phyloP scores from a whole-genome alignment of 2,888 invertebrate genomes.

The Cerastoderma edule region DNA sequence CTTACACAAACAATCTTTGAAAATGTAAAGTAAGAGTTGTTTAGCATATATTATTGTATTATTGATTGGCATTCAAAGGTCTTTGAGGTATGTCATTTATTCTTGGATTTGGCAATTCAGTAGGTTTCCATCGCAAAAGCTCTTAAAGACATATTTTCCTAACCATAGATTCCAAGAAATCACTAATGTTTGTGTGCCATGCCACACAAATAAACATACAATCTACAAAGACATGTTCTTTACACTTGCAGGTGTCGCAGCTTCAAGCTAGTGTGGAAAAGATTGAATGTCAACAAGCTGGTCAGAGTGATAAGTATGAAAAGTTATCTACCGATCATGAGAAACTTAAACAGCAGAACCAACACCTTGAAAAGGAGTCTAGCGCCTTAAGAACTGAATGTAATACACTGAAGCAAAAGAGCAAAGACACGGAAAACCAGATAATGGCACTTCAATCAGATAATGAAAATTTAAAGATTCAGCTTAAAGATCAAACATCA shows the following conservation, averaged over 20 bases:
- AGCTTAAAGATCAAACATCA: conserved; percentile 50
- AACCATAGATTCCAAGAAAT: too few relatives aligned
- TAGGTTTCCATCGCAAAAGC: too few relatives aligned
- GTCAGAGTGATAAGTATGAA: conserved; percentile 68
- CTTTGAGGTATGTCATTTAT: too few relatives aligned
- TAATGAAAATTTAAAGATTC: conserved; percentile 46
- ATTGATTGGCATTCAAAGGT: too few relatives aligned
- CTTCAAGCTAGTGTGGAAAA: conserved; percentile 66
- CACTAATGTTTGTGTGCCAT: too few relatives aligned
- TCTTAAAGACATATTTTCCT: too few relatives aligned
- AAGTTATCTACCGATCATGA: conserved; percentile 65
- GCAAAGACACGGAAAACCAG: conserved; percentile 49
- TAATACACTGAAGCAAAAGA: conserved; percentile 45
- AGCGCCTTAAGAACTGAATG: conserved; percentile 53
- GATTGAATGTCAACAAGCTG: conserved; percentile 64
- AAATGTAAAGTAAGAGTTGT: too few relatives aligned
- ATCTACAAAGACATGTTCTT: too few relatives aligned
- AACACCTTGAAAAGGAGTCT: conserved; percentile 50
- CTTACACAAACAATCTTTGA: too few relatives aligned
- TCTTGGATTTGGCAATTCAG: too few relatives aligned
- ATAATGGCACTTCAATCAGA: conserved; percentile 41
- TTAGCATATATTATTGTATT: too few relatives aligned
- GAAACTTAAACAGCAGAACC: conserved; percentile 64
- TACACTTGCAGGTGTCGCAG: conserved; percentile 63
- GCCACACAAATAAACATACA: too few relatives aligned